Base-by-base conservation (phyloP, 2,888 invertebrate genomes). In the Nipponacmea schrenckii region DNA sequence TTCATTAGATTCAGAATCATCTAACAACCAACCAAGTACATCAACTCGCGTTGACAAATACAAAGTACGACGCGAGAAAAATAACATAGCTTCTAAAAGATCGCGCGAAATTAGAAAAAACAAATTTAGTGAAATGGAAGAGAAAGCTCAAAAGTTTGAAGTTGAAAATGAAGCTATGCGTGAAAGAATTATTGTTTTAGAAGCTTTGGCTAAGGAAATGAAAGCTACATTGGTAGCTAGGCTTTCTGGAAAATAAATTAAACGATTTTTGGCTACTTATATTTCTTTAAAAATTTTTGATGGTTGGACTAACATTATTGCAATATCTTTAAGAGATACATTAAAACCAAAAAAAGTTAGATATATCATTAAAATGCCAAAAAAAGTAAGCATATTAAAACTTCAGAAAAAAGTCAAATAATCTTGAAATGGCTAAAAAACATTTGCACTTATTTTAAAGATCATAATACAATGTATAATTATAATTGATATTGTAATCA, bases 41-140 rank as follows among this genome's bases (percentile, higher is more conserved):
- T 65, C 74, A 2, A 72, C 69, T 39, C 39, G 39, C 10, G 39
- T 39, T 39, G 74, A 78, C 44, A 84, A 80, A 77, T 82, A 83
- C 72, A 65, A 80, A 48, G 76, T 80, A 64, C 77, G 86, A 31
- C 50, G 86, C 24, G 75, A 75, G 50, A 87, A 88, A 80, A 87
- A 87, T 74, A 88, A 87, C 72, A 76, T 84, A 12, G 86, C 88
- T 3, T 87, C 87, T 0, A 80, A 81, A 70, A 74, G 85, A 64
- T 86, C 87, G 0, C 77, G 86, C 31, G 81, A 85, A 69, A 84
- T 80, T 64, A 73, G 85, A 68, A 87, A 87, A 71, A 71, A 76
- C 69, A 87, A 86, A 76, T 85, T 77, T 70, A 63, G 68, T 0
- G 80, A 82, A 26, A 84, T 87, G 85, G 87, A 87, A 50, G 66